Percentiles rank a stretch among this genome's conserved stretches.
These are phyloP conservation scores for Macroteleia sp. DNA, from an alignment of 2,888 invertebrate species.

Conservation along the genomic window DNA sequence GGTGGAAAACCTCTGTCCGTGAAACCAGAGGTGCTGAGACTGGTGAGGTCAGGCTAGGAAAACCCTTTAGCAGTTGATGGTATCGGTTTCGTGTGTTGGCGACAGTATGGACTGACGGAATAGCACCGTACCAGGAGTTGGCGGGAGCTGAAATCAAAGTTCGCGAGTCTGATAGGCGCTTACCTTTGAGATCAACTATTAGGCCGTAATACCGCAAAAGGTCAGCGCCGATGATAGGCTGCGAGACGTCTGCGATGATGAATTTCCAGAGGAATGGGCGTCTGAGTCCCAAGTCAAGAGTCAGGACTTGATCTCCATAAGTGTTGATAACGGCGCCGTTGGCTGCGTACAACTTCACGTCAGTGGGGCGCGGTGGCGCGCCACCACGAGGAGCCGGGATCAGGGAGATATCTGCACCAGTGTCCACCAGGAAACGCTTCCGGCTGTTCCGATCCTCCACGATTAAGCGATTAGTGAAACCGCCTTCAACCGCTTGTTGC, in stretches of 20 bases:
- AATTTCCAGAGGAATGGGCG: slow-evolving; percentile 58
- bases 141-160: neutral
- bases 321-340: slow-evolving; percentile 72
- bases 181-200: neutral
- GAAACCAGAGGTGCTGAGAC: neutral
- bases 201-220: slow-evolving; percentile 61
- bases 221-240: slow-evolving; percentile 58
- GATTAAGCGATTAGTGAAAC: neutral
- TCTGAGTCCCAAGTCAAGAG: slow-evolving; percentile 68
- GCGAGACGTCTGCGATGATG: neutral
- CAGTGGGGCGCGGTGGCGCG: accelerated
- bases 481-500: slow-evolving; percentile 7
- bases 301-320: slow-evolving; percentile 66
- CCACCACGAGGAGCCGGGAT: neutral
- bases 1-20: slow-evolving; percentile 28
- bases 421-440: slow-evolving; percentile 54
- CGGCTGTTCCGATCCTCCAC: slow-evolving; percentile 7
- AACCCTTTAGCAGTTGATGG: neutral
- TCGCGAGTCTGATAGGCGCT: neutral
- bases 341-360: slow-evolving; percentile 60
- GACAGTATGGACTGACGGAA: neutral
- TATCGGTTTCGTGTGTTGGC: neutral
- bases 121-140: neutral
- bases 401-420: slow-evolving; percentile 32
- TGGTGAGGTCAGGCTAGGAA: slow-evolving; percentile 4